Evolutionary conservation across 2,888 invertebrate species (phyloP), one percentile per base, ranked within the genome.

Genomic region (Dynastes maya): DNA sequence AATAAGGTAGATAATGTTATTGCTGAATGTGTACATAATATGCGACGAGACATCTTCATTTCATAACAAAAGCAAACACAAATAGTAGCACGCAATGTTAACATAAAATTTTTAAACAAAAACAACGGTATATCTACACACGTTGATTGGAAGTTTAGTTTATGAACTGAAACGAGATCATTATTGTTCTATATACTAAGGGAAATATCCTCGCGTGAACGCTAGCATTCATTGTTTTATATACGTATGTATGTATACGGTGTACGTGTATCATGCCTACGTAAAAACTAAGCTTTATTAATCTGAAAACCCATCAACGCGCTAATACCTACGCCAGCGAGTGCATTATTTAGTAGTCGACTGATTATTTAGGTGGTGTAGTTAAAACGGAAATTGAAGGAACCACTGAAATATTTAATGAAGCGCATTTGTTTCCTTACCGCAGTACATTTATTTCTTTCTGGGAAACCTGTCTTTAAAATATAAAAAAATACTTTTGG

Each of bases 321-420:
- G 9, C 55, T 55, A 22, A 55, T 55, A 55, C 55, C 22, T 22
- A 68, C 68, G 8, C 22, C 0, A 51, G 29, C n/a, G 22, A 49
- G 27, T 29, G 22, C n/a, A 51, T 68, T 51, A 68, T 51, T 68
- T 68, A 51, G 27, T 29, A 51, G 13, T 13, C 9, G 9, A 29
- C 3, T 53, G 51, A 22, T 68, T 68, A 68, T 68, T 68, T 49
- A 27, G 51, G 5, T 4, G 6, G 13, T 29, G 51, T 68, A 3
- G n/a, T 63, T 49, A 53, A 53, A 68, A 68, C 68, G 68, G 51
- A 68, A 68, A 51, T 53, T 32, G 51, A 29, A 27, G 51, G 29
- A 68, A 49, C 49, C 51, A 29, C 29, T 22, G 2, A 75, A 75
- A 64, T 64, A 27, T 58, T 72, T 58, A 58, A 45, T 61, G 45